Evolutionary conservation across 2,113 vertebrate genomes (phyloP).

Genomic region (Pycnonotus jocosus): DNA sequence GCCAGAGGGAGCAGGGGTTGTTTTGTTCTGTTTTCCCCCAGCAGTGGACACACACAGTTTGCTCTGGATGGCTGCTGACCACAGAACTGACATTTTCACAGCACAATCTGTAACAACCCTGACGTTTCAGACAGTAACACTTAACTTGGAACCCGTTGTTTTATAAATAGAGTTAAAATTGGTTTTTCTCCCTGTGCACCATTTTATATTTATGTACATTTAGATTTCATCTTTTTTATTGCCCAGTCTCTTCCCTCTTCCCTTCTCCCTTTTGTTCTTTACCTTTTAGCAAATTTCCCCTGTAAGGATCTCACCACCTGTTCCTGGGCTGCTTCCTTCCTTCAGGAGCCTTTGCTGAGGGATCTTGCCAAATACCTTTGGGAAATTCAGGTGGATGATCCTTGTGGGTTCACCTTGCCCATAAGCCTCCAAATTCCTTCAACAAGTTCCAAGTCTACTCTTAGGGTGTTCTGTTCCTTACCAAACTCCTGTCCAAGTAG

Average conservation of each 20-base stretch:
- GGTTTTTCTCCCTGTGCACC: neutral
- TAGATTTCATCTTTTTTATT: constrained; percentile 7
- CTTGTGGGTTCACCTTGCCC: neutral
- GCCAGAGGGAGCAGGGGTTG: neutral
- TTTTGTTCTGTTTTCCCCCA: neutral
- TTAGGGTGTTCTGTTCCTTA: neutral
- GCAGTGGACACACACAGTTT: neutral
- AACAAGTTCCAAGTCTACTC: neutral
- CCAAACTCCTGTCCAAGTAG: neutral
- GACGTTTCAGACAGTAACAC: neutral
- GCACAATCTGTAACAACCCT: neutral
- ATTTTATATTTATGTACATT: constrained; percentile 7
- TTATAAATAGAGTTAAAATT: constrained; percentile 34
- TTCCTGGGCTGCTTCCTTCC: neutral
- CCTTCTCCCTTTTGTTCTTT: neutral
- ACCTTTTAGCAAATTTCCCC: neutral
- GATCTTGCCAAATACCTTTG: neutral
- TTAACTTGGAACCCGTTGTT: neutral
- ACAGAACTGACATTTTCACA: neutral
- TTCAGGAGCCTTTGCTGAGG: neutral
- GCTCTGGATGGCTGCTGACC: neutral
- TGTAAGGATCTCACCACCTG: neutral
- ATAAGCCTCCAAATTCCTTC: neutral
- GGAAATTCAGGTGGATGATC: neutral
- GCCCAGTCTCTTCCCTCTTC: neutral